Evolutionary conservation across 1,140 invertebrate species (phyloP), one percentile per base, ranked within the genome.

Genomic region (Armadillidium nasatum): DNA sequence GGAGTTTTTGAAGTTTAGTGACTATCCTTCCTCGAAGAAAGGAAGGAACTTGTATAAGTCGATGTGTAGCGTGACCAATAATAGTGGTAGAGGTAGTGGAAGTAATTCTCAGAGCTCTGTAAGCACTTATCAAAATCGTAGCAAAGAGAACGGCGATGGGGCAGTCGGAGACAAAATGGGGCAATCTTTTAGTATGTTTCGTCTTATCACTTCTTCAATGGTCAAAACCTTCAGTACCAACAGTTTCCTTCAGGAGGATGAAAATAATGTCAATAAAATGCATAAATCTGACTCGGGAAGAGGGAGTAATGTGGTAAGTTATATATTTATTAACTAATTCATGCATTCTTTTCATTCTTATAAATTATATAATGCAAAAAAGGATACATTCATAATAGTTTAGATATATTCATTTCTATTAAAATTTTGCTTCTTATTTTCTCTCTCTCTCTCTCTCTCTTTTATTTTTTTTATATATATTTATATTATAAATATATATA

Each of bases 161-260:
- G 44, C 73, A 60, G 54, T 72, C 70, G 50, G 50, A 33, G 71
- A 79, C 75, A 72, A 71, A 73, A 72, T 70, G 72, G 77, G 71
- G 11, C 73, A 71, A 19, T 45, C 33, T 54, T 71, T 74, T 23
- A 69, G 19, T 33, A 79, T 43, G 23, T 33, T 79, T 11, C 43
- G 50, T 79, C 74, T 80, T 72, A 79, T 82, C 60, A 67, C 71
- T 80, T 82, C 69, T 23, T 75, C 73, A 6, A 67, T 75, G 15
- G 73, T 75, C 22, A 75, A 75, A 54, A 68, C 73, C 22, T 75
- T 75, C 73, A 75, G 73, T 60, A 60, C 50, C 11, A 60, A 60
- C 50, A 60, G 50, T 19, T 60, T 60, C 7, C 50, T 60, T 19
- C 11, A 60, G 11, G 50, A 60, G 11, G 50, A 60, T 3, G 50